A percentile compares a stretch with the other conserved stretches of the same genome.
phyloP scores from a whole-genome alignment of 2,797 vertebrate genomes.

The Synaphobranchus kaupii region DNA sequence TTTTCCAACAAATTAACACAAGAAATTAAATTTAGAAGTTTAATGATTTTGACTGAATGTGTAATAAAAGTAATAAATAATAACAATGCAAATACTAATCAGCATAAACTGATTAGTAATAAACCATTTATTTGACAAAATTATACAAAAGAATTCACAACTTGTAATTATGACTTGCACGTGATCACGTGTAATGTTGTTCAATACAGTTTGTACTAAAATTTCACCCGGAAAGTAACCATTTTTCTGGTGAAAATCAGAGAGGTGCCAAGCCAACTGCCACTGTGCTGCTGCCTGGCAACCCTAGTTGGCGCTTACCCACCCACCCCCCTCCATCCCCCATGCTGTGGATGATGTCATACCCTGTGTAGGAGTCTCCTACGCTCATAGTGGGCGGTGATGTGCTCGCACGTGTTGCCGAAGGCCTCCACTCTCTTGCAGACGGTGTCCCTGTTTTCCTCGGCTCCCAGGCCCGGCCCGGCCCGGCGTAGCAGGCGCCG shows the following conservation, averaged over 20 bases:
- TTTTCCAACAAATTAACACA: background rate
- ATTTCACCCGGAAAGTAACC: background rate
- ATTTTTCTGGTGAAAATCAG: background rate
- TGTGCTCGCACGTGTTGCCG: slow-evolving; percentile 64
- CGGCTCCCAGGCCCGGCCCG: slow-evolving; percentile 44
- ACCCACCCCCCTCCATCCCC: background rate
- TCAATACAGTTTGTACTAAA: background rate
- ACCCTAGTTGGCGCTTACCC: background rate
- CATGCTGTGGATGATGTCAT: slow-evolving; percentile 30
- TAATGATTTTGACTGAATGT: background rate
- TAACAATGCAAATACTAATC: background rate
- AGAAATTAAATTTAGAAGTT: background rate
- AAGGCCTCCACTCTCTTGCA: slow-evolving; percentile 72
- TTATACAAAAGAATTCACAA: background rate
- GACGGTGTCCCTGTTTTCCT: slow-evolving; percentile 47
- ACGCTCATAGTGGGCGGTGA: slow-evolving; percentile 79
- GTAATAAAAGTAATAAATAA: background rate
- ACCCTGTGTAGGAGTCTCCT: slow-evolving; percentile 81
- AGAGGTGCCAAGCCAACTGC: background rate
- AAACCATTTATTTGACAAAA: background rate
- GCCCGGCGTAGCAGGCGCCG: slow-evolving; percentile 68
- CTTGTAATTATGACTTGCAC: background rate
- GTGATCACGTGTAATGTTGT: too few relatives aligned
- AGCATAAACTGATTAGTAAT: background rate
- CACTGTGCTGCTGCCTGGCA: background rate